Base-by-base conservation (phyloP, 1,140 invertebrate genomes). In the Bombyx mandarina region DNA sequence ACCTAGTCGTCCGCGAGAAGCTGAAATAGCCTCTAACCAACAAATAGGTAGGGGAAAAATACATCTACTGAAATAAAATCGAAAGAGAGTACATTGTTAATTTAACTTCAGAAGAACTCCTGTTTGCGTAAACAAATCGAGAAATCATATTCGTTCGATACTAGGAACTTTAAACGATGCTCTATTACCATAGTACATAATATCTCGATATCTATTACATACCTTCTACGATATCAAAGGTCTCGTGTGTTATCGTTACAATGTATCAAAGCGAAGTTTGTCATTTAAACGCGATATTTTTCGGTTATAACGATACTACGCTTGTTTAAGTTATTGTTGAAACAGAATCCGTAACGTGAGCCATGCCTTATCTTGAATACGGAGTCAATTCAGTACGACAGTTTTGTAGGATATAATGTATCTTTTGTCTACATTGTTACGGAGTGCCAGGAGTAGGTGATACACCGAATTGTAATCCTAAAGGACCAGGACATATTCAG, bases 381-480 rank as follows among this genome's bases (percentile, higher is more conserved):
- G 48, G 22, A 45, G 26, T 52, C 49, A 10, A 60, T 60, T 56
- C 26, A 45, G n/a, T 7, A 12, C 43, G 58, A 52, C 58, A 56
- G 58, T 56, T 52, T 52, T 50, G 58, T 55, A 53, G 48, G 42
- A 54, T 47, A 44, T 43, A 45, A 22, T 51, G 26, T 22, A 55
- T 50, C 54, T 56, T 52, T 60, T 60, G 58, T 60, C 35, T 55
- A 50, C 47, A 51, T 56, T 56, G 58, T 60, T 43, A 46, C 18
- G 35, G 50, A 18, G 50, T 51, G 26, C 42, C 22, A 18, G 43
- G 46, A 42, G 42, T 5, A 2, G 35, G 0, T n/a, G 51, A 53
- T 54, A 53, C 45, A 53, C 51, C 51, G 45, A 47, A 8, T 2
- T 48, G 51, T 48, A 54, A 58, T 52, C 18, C 47, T 51, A 22